Base-by-base conservation (phyloP, 2,113 vertebrate genomes). In the Parus major region DNA sequence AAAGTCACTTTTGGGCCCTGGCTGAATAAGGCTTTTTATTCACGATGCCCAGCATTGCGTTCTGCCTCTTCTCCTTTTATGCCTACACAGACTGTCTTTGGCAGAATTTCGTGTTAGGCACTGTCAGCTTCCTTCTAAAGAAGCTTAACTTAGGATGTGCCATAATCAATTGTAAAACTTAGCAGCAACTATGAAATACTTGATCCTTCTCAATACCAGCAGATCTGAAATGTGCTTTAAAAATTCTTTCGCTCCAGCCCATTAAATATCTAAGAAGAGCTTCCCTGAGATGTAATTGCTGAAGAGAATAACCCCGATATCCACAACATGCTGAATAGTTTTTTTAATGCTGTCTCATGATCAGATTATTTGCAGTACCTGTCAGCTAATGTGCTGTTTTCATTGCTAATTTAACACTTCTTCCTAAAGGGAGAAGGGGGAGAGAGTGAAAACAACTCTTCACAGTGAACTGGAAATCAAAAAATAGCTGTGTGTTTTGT, bases 11-110 rank as follows among this genome's bases (percentile, higher is more conserved):
- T 97, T 93, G 96, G 96, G 92, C 93, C 80, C 66, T 92, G 94
- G 93, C 95, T 98, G 97, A 91, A 97, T 95, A 96, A 95, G 90
- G 82, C 90, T 97, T 97, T 96, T 97, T 89, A 92, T 94, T 97
- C 80, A 86, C 80, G 94, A 89, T 84, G 95, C 95, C 97, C 97
- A 92, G 85, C 73, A 29, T 59, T 88, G 61, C 17, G 46, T 93
- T 95, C 95, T 46, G 35, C 95, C 71, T 97, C 90, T 94, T 93
- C 76, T 90, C 93, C 92, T 96, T 96, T 91, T 72, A 71, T 36
- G 42, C 92, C 88, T 50, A 84, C 94, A 91, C 75, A 89, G 96
- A 83, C 68, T 94, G 56, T 86, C 70, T 63, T 82, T 69, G 81
- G 93, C 7, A 2, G 78, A 33, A 63, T 63, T 65, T n/a, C 5